Conservation (phyloP, 2,113 vertebrate genomes). For the Tricholaema leucomelas region DNA sequence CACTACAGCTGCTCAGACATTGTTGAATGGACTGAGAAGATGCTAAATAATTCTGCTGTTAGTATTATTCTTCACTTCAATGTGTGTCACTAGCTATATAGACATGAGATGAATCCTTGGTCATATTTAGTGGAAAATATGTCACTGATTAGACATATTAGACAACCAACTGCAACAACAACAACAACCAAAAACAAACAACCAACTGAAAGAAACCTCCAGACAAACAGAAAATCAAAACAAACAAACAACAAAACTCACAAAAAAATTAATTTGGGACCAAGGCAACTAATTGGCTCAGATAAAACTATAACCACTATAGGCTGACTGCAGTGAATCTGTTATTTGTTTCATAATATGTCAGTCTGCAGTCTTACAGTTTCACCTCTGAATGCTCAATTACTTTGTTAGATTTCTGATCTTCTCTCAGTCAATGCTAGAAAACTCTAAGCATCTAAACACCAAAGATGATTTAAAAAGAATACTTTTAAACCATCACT, state of each 20-base stretch:
- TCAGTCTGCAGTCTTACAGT: not conserved
- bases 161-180: not conserved
- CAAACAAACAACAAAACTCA: too few species aligned
- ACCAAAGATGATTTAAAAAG: not conserved
- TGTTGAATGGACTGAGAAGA: not conserved
- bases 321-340: not conserved
- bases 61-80: not conserved
- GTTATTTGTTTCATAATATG: not conserved
- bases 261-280: not conserved
- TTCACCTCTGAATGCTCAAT: not conserved
- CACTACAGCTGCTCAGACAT: not conserved
- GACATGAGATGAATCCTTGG: not conserved
- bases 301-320: not conserved
- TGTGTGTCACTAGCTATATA: not conserved
- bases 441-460: not conserved
- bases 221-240: too few species aligned
- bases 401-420: not conserved
- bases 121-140: not conserved
- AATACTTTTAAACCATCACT: fast-evolving
- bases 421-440: not conserved
- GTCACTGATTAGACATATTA: not conserved
- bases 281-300: not conserved
- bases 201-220: too few species aligned
- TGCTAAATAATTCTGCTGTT: not conserved
- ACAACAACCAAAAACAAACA: too few species aligned